Base-by-base conservation (phyloP, 2,888 invertebrate species). In the Melipona beecheii region DNA sequence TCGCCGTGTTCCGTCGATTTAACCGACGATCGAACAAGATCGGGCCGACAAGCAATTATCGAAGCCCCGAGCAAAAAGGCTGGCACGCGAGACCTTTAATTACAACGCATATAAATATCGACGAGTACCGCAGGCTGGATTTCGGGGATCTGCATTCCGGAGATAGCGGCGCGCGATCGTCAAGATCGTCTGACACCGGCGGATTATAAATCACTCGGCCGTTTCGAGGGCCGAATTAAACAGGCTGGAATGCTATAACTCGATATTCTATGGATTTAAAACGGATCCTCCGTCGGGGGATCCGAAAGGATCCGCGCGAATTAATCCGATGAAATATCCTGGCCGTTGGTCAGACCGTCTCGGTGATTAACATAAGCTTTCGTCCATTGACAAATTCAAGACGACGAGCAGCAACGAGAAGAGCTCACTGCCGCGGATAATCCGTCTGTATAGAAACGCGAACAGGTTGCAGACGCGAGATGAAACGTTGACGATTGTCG, bases 241-340 rank as follows among this genome's bases (percentile, higher is more conserved):
- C 68, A 84, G 77, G 75, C 71, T 73, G 87, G 86, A 88, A 87
- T 86, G 86, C 83, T 68, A 86, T 87, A 89, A 88, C 87, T 91
- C 82, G 87, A 78, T 43, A 43, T 79, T 87, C 75, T 75, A 86
- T 85, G 76, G 87, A 76, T 71, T 77, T 58, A 75, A 80, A 70
- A 50, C 31, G 69, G 58, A 49, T 75, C 62, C 56, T 15, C 52
- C 49, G 1, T 43, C 43, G 60, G 66, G 15, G n/a, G n/a, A n/a
- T n/a, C 58, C 65, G 36, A n/a, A 36, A 60, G 60, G 31, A 31
- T 9, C 60, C 31, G 43, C 56, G 78, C 58, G 85, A 87, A 90
- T 90, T 91, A 91, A 91, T 92, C 90, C 89, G 74, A 72, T 89
- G 85, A 88, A 89, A 89, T 89, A 91, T 91, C 87, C 80, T 86